Base-by-base conservation (phyloP, 2,113 vertebrate genomes). In the Sceloporus tristichus region DNA sequence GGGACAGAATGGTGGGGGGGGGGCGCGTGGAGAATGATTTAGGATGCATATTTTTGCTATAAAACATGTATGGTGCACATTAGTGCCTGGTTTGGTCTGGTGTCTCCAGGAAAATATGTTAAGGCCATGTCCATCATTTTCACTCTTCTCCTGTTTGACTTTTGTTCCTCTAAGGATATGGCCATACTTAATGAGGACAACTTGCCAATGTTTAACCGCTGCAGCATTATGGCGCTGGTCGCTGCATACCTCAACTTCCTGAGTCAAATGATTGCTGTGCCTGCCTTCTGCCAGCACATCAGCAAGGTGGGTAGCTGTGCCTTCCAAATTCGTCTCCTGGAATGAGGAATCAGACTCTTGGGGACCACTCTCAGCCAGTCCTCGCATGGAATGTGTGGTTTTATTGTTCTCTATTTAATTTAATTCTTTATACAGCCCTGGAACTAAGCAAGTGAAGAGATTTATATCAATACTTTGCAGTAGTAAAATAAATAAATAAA, bases 201-300 rank as follows among this genome's bases (percentile, higher is more conserved):
- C 94, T 91, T 99, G 93, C 94, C 98, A 0, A 97, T 98, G 97
- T 98, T 98, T 80, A 98, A 98, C 85, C 98, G 99, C 1, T 99
- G 99, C 93, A 97, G 98, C 62, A 94, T 98, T 92, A 97, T 98
- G 98, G 98, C 98, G 0, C 87, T 99, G 94, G 98, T 99, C 76
- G 98, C 98, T 0, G 98, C 98, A 0, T 99, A 99, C 92, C 97
- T 99, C 40, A 99, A 99, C 97, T 99, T 99, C 91, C 97, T 99
- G 25, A 98, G 98, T 92, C 98, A 99, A 96, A 99, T 99, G 99
- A 98, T 99, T 84, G 98, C 98, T 8, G 98, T 98, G 91, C 98
- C 98, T 10, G 97, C 98, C 0, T 98, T 99, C 92, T 99, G 98
- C 94, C 98, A 99, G 90, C 98, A 99, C 42, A 96, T 99, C 91